These are phyloP conservation scores for Drosophila teissieri DNA, from an alignment of 1,140 invertebrate genomes.

Conservation along the genomic window DNA sequence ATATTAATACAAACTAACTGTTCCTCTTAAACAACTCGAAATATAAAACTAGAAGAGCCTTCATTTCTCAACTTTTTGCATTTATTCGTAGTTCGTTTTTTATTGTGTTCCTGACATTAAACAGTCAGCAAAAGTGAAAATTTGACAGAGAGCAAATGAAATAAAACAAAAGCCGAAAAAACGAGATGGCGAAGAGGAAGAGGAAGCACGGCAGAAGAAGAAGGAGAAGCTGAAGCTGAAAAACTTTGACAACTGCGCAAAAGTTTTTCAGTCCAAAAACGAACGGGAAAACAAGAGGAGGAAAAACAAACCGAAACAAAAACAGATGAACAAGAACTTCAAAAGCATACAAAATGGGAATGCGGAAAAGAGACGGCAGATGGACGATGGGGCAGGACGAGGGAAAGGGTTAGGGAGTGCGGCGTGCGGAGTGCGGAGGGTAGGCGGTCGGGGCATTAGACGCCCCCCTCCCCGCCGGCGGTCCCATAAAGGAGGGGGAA, in stretches of 20 bases:
- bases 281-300: conserved; percentile 18
- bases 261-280: conserved; percentile 55
- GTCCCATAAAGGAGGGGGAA: conserved; percentile 37
- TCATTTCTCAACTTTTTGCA: not conserved
- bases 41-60: not conserved
- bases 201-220: conserved; percentile 8
- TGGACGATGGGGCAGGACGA: not conserved
- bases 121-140: conserved; percentile 78
- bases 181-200: conserved; percentile 3
- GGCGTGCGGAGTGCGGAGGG: not conserved
- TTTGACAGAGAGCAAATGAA: conserved; percentile 74
- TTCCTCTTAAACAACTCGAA: too few species aligned
- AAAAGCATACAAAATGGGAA: conserved; percentile 68
- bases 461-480: not conserved
- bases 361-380: conserved; percentile 30
- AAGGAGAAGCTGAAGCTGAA: conserved; percentile 45
- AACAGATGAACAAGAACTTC: conserved; percentile 59
- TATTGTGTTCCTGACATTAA: conserved; percentile 55
- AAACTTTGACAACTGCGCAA: conserved; percentile 78
- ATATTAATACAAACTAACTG: not conserved
- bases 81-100: not conserved
- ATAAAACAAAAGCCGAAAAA: conserved; percentile 63
- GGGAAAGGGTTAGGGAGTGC: not conserved
- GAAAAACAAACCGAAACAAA: conserved; percentile 51
- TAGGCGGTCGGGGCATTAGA: not conserved